Base-by-base conservation (phyloP, 2,888 invertebrate species). In the Tetragonisca angustula region DNA sequence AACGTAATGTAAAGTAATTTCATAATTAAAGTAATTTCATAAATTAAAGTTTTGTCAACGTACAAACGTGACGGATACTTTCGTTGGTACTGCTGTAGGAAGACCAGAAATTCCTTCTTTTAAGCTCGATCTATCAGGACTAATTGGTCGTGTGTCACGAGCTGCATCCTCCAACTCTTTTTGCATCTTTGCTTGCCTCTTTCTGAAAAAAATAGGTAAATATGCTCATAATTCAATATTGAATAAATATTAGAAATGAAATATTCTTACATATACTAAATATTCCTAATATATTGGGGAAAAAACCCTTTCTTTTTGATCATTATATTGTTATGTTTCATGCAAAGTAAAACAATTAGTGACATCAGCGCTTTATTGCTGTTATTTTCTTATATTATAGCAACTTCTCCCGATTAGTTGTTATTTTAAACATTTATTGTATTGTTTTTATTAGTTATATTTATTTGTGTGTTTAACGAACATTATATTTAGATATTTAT, bases 121-220 rank as follows among this genome's bases (percentile, higher is more conserved):
- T 75, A 95, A 89, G 86, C 95, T 95, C 43, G 95, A 94, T 70
- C 95, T 94, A 86, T 95, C 95, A 62, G 95, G 94, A 80, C 95
- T 94, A 74, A 95, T 87, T 32, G 95, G 95, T 88, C 96, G 95
- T 43, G 95, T 95, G 87, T 97, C 97, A 93, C 97, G 97, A 0
- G 98, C 98, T 32, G 99, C 99, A 93, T 99, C 99, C 95, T 98
- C 98, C 70, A 99, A 95, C 92, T 99, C 98, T 94, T 97, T 97
- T 92, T 98, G 97, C 94, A 99, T 96, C 95, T 97, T 97, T 88
- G 97, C 98, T 94, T 97, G 97, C 93, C 97, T 97, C 95, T 97
- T 97, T 95, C 98, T 98, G 96, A 70, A 89, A 89, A 9, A 80
- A 79, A 61, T 5, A 59, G 15, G 49, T 19, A 96, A 5, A 61